phyloP scores from a whole-genome alignment of 1,140 invertebrate species.

The Cataglyphis hispanica region DNA sequence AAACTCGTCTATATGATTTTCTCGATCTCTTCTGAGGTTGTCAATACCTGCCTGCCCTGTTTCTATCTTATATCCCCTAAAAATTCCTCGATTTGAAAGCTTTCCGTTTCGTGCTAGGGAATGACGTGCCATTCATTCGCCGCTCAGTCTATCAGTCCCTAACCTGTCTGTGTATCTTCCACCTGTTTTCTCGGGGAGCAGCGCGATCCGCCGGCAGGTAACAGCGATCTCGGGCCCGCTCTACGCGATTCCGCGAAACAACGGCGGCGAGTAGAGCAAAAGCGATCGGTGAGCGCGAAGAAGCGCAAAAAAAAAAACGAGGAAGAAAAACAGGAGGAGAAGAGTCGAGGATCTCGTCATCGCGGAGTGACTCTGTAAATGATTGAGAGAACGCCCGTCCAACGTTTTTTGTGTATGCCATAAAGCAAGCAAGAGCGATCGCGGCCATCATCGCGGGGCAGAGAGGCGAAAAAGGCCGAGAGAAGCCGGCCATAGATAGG shows the following conservation, averaged over 20 bases:
- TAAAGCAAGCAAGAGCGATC: slow-evolving; percentile 56
- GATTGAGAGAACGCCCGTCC: slow-evolving; percentile 56
- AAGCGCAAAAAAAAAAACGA: not conserved
- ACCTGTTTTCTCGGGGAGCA: slow-evolving; percentile 46
- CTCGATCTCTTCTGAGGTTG: not conserved
- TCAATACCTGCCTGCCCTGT: not conserved
- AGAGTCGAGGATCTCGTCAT: slow-evolving; percentile 52
- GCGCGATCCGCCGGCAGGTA: slow-evolving; percentile 36
- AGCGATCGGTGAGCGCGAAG: not conserved
- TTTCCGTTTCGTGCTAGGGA: not conserved
- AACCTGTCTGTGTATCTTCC: slow-evolving; percentile 5
- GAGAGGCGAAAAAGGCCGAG: slow-evolving; percentile 8
- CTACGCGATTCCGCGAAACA: slow-evolving; percentile 28
- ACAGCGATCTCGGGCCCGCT: slow-evolving; percentile 4
- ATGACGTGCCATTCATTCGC: slow-evolving; percentile 32
- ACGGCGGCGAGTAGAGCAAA: slow-evolving; percentile 5
- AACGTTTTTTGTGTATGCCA: slow-evolving; percentile 48
- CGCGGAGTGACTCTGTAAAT: slow-evolving; percentile 61
- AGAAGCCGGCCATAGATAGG: slow-evolving; percentile 21
- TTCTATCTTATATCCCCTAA: not conserved
- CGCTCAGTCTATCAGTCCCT: slow-evolving; percentile 13
- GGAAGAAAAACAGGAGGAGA: slow-evolving; percentile 42
- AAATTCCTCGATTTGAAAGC: slow-evolving; percentile 35
- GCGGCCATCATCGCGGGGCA: slow-evolving; percentile 35
- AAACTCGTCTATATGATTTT: not conserved